Base-by-base conservation (phyloP, 2,888 invertebrate species). In the Eupithecia dodoneata region DNA sequence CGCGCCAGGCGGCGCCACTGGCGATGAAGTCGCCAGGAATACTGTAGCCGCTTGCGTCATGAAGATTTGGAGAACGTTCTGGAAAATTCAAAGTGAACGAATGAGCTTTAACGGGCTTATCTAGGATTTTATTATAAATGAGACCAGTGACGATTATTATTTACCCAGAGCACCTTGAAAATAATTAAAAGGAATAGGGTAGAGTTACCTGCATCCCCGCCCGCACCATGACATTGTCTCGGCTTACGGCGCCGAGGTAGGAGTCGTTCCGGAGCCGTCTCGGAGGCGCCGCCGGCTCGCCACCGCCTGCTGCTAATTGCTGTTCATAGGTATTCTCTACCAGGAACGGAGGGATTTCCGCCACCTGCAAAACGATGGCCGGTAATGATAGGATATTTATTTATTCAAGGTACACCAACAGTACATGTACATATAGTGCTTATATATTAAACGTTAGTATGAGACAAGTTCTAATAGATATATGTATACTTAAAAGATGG, bases 1-100 rank as follows among this genome's bases (percentile, higher is more conserved):
- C n/a, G 92, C 94, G 15, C 91, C 92, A 74, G 92, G 93, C 71
- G 93, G 91, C 79, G 92, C 90, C 82, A 96, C 96, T 4, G 96
- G 96, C 77, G 96, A 94, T 74, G 96, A 95, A 0, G 96, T 92
- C 69, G 98, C 95, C 77, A 99, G 96, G 95, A 99, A 99, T 79
- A 99, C 99, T 92, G 99, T 98, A 15, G 99, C 97, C 4, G 99
- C 98, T 95, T 99, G 98, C 73, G 98, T 99, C 94, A 99, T 98
- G 92, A 99, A 99, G 78, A 98, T 95, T 94, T 98, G 97, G 63
- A 98, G 94, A 7, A 98, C 96, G 91, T 97, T 98, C 96, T 98
- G 95, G 86, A 79, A 83, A 59, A 45, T n/a, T n/a, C n/a, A n/a
- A n/a, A n/a, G n/a, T n/a, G n/a, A n/a, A n/a, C n/a, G n/a, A n/a